Percentiles rank a stretch among this genome's conserved stretches.
phyloP scores from a whole-genome alignment of 2,113 vertebrate genomes.

The Candoia aspera region DNA sequence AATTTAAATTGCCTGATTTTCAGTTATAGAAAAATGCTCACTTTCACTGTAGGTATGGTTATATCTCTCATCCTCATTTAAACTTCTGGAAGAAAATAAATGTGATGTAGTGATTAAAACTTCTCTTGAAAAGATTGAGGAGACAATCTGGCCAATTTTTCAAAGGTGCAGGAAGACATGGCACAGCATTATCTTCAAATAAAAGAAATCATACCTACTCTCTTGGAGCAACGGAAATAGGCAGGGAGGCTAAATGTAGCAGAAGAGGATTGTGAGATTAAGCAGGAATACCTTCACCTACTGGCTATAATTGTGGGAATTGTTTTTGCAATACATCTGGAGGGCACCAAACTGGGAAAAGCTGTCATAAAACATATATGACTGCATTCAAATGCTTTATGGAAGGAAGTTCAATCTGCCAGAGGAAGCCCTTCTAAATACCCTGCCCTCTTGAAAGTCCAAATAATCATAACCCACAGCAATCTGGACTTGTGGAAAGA shows the following conservation, averaged over 20 bases:
- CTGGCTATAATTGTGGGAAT: not conserved
- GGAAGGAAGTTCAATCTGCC: not conserved
- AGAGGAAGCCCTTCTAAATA: slow-evolving; percentile 6
- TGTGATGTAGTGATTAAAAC: accelerated
- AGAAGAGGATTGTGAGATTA: not conserved
- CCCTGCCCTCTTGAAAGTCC: not conserved
- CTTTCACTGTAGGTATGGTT: not conserved
- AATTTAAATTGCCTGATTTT: not conserved
- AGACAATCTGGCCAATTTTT: not conserved
- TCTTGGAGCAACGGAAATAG: slow-evolving; percentile 2
- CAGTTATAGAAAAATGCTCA: not conserved
- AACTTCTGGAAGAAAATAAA: not conserved
- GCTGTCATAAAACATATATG: not conserved
- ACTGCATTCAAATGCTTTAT: not conserved
- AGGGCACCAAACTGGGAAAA: not conserved
- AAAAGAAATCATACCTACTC: not conserved
- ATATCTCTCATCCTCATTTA: not conserved
- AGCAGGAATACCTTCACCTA: not conserved
- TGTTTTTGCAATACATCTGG: not conserved
- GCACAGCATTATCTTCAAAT: not conserved
- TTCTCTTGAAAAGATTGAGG: not conserved
- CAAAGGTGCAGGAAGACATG: not conserved
- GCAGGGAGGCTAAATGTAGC: not conserved
- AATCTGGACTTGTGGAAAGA: not conserved
- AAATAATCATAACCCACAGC: not conserved